Conservation (phyloP, 2,113 vertebrate species). For the Physeter macrocephalus region DNA sequence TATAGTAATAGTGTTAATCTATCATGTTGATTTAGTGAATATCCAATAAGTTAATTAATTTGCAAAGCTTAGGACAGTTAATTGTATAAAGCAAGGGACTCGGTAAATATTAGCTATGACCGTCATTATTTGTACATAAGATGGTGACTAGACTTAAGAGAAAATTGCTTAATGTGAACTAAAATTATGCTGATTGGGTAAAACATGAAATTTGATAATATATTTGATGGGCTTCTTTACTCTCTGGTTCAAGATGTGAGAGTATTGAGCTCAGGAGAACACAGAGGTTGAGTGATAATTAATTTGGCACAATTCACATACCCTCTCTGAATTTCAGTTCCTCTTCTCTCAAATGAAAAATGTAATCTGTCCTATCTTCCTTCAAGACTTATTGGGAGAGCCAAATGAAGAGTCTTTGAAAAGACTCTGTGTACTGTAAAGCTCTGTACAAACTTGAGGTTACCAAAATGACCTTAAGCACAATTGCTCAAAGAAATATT, state of each 20-base stretch:
- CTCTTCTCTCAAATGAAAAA: background rate
- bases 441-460: background rate
- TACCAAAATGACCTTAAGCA: background rate
- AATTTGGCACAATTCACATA: background rate
- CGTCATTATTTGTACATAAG: background rate
- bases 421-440: background rate
- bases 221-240: background rate
- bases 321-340: background rate
- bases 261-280: background rate
- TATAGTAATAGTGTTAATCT: background rate
- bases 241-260: background rate
- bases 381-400: background rate
- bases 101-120: background rate
- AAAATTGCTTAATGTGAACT: background rate
- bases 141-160: background rate
- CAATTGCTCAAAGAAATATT: constrained; percentile 3
- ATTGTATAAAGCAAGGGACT: background rate
- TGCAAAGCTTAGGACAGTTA: background rate
- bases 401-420: background rate
- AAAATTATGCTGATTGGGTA: background rate
- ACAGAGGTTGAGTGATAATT: background rate
- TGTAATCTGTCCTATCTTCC: background rate
- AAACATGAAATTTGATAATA: background rate
- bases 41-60: background rate
- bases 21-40: background rate